A percentile compares a stretch with the other conserved stretches of the same genome.
Conservation (phyloP, 2,113 vertebrate genomes). For the Gadus macrocephalus region DNA sequence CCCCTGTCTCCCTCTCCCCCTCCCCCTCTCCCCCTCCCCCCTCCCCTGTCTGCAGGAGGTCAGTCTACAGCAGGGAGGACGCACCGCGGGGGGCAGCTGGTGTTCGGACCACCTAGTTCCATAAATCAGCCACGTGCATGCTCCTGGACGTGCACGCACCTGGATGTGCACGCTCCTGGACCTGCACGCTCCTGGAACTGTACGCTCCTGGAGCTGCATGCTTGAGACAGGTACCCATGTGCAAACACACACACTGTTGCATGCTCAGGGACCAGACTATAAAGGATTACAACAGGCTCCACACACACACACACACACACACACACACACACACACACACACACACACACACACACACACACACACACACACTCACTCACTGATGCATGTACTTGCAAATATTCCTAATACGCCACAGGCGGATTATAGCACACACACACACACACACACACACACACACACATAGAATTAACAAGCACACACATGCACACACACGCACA, state of each 20-base stretch:
- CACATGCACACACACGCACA: constrained; percentile 18
- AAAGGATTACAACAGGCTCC: not conserved
- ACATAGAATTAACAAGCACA: constrained; percentile 41
- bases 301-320: constrained; percentile 10
- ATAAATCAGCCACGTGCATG: too few species aligned
- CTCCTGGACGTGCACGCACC: too few species aligned
- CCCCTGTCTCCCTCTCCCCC: not conserved
- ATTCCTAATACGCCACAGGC: constrained; percentile 17
- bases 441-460: constrained; percentile 9
- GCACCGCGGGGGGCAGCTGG: too few species aligned
- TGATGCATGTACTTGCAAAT: not conserved
- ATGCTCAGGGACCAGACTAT: not conserved
- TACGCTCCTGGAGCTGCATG: too few species aligned
- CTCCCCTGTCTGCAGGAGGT: not conserved
- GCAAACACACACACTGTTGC: constrained; percentile 1
- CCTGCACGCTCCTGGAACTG: too few species aligned
- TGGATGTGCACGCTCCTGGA: too few species aligned
- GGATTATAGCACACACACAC: constrained; percentile 38
- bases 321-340: constrained; percentile 10
- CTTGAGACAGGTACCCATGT: too few species aligned
- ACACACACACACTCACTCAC: constrained; percentile 18
- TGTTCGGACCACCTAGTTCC: too few species aligned
- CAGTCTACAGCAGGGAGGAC: too few species aligned
- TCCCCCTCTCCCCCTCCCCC: not conserved
- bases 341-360: constrained; percentile 6